Base-by-base conservation (phyloP, 2,888 invertebrate genomes). In the Pharmacophagus antenor region DNA sequence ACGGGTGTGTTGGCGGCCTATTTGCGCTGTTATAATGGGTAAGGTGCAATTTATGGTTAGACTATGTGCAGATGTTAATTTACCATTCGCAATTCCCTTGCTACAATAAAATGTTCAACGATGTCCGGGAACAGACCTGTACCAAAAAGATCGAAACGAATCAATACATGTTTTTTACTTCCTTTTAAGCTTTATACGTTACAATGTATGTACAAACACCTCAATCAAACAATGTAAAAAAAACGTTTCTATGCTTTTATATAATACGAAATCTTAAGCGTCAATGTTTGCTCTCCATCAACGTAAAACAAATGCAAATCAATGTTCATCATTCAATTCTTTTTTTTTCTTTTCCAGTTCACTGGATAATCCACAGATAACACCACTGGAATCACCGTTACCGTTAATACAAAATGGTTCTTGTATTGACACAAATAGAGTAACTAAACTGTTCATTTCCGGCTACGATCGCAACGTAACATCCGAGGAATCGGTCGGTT, bases 21-120 rank as follows among this genome's bases (percentile, higher is more conserved):
- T 42, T 23, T 60, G 46, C 42, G 42, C 5, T 60, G 59, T 27
- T 60, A 55, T 17, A 50, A 31, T 22, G 46, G 55, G 59, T 60
- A 48, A 54, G 49, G 8, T 37, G n/a, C n/a, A 37, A 4, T n/a
- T 5, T 37, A 37, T 1, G 0, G n/a, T 6, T 37, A 3, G n/a
- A n/a, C 37, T n/a, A 37, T n/a, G 6, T 37, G n/a, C 15, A 37
- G 3, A n/a, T 4, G 15, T n/a, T n/a, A 37, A n/a, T 8, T 27
- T 10, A 31, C 31, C 31, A n/a, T 15, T 15, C n/a, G 15, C 4
- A n/a, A 37, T n/a, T 37, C n/a, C n/a, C n/a, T n/a, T n/a, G n/a
- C n/a, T n/a, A n/a, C n/a, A n/a, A n/a, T n/a, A n/a, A n/a, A n/a
- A n/a, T n/a, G n/a, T n/a, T n/a, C n/a, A n/a, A n/a, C n/a, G n/a